A percentile compares a stretch with the other conserved stretches of the same genome.
phyloP scores from a whole-genome alignment of 2,888 invertebrate species.

The Ligdia adustata region DNA sequence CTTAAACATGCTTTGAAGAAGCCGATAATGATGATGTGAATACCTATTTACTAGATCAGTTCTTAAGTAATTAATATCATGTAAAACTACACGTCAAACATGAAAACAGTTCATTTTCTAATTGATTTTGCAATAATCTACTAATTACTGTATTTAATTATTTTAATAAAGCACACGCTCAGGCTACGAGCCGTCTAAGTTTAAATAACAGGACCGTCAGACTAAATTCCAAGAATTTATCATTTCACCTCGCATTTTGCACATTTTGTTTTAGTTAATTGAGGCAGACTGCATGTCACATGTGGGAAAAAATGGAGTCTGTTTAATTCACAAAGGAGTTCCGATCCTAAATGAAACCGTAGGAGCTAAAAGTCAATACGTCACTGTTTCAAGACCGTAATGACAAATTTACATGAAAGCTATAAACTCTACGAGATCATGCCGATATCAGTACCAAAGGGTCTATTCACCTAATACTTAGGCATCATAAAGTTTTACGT shows the following conservation, averaged over 20 bases:
- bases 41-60: too few species aligned
- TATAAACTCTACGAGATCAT: not conserved
- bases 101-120: too few species aligned
- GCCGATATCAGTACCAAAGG: not conserved
- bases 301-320: not conserved
- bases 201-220: constrained; percentile 17
- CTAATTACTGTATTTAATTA: not conserved
- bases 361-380: too few species aligned
- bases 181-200: constrained; percentile 19
- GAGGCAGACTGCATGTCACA: constrained; percentile 12
- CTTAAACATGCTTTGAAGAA: too few species aligned
- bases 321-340: too few species aligned
- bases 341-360: too few species aligned
- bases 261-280: constrained; percentile 12
- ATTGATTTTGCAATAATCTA: too few species aligned
- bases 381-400: not conserved
- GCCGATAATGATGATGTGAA: too few species aligned
- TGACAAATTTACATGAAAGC: not conserved
- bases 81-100: too few species aligned
- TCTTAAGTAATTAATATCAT: too few species aligned
- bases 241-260: constrained; percentile 12
- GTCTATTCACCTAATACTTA: not conserved
- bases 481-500: constrained; percentile 8
- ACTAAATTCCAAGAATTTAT: constrained; percentile 8
- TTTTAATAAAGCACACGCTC: constrained; percentile 3